Conservation (phyloP, 2,113 vertebrate genomes). For the Labeo rohita region DNA sequence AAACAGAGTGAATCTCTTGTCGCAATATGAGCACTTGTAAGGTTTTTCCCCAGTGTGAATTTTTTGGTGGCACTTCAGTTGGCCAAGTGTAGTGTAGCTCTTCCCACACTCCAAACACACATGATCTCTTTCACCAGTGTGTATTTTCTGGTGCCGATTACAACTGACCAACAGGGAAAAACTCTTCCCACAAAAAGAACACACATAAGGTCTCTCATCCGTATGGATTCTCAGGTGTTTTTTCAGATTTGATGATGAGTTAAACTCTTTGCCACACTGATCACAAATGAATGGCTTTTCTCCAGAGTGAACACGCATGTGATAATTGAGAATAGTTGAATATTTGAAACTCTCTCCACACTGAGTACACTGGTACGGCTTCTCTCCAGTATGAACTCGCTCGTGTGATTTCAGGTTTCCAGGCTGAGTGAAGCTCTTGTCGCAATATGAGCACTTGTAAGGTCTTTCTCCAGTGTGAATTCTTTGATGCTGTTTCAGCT, state of each 20-base stretch:
- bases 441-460: slow-evolving; percentile 6
- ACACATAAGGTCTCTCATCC: neutral
- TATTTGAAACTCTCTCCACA: neutral
- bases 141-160: neutral
- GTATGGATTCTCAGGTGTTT: slow-evolving; percentile 3
- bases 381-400: neutral
- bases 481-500: neutral
- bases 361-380: neutral
- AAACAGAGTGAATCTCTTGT: neutral
- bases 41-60: slow-evolving; percentile 4
- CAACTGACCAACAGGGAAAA: neutral
- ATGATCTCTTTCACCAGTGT: neutral
- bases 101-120: neutral
- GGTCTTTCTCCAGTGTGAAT: neutral
- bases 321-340: neutral
- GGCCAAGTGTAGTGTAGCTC: neutral
- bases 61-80: neutral
- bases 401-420: slow-evolving; percentile 12
- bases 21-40: neutral
- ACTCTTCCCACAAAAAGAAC: neutral
- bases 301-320: neutral
- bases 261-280: neutral
- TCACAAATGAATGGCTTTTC: neutral
- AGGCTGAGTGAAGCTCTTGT: neutral
- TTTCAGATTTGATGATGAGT: neutral